phyloP scores from a whole-genome alignment of 2,113 vertebrate species.

The Podocnemis expansa region DNA sequence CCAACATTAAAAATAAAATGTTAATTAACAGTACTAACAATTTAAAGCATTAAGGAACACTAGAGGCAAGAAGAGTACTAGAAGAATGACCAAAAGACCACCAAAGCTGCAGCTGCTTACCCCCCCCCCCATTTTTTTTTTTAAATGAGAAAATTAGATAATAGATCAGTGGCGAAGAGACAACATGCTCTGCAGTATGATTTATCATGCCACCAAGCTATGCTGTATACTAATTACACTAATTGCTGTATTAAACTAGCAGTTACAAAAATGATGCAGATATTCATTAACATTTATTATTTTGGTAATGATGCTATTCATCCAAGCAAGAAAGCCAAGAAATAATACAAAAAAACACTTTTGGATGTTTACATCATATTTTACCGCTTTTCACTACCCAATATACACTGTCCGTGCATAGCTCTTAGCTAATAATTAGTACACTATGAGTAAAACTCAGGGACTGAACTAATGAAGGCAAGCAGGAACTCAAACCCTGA shows the following conservation, averaged over 20 bases:
- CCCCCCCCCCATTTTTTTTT: constrained; percentile 26
- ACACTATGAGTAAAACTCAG: constrained; percentile 27
- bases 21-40: constrained; percentile 38
- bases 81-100: constrained; percentile 52
- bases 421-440: neutral
- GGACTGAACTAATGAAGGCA: too few species aligned
- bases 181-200: constrained; percentile 72
- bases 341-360: constrained; percentile 39
- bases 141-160: constrained; percentile 74
- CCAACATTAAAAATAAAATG: constrained; percentile 49
- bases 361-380: constrained; percentile 7
- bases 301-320: constrained; percentile 72
- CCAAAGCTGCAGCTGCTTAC: constrained; percentile 29
- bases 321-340: constrained; percentile 56
- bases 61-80: constrained; percentile 35
- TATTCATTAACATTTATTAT: constrained; percentile 80
- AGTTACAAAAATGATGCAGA: constrained; percentile 75
- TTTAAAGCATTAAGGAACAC: constrained; percentile 30
- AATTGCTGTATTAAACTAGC: constrained; percentile 79
- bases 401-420: neutral
- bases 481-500: too few species aligned
- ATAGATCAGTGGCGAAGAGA: constrained; percentile 77
- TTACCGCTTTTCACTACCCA: neutral
- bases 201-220: constrained; percentile 76
- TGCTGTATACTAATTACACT: constrained; percentile 78